Base-by-base conservation (phyloP, 2,797 vertebrate species). In the Argyrosomus regius region DNA sequence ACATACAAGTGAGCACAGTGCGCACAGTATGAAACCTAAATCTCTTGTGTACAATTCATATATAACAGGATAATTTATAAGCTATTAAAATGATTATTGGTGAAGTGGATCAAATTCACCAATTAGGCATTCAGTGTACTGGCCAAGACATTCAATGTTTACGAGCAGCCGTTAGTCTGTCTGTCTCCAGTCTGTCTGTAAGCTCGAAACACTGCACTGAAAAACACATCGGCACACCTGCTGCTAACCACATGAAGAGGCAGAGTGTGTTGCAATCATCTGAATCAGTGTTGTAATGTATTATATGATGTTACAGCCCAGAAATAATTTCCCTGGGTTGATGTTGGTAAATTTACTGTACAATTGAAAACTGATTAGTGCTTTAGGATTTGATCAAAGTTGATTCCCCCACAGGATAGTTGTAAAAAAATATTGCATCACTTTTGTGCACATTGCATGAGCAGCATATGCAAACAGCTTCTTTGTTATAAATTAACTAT, bases 101-200 rank as follows among this genome's bases (percentile, higher is more conserved):
- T 82, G 77, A 78, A 80, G 75, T 88, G 81, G 82, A 87, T 91
- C 86, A 84, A 83, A 89, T 89, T 89, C 79, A 88, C 83, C 75
- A 88, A 88, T 92, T 87, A 89, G 68, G 49, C 65, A 82, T 76
- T 79, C 5, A 70, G 60, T 49, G 56, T 41, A 53, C 53, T 22
- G 63, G 81, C 75, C 81, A 87, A 83, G 66, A 76, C 72, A 62
- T 75, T 72, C 43, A 63, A 17, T 83, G 75, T 90, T 86, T 91
- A 88, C 86, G 82, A 82, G 75, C 62, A 58, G 71, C 70, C 84
- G 67, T 87, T 79, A 89, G 75, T 61, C 76, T 61, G 84, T 83
- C 77, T 83, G 86, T 83, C 87, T 91, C 88, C 88, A 90, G 83
- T 69, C 82, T 83, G 87, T 88, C 90, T 90, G 75, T 56, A 88